Conservation (phyloP, 2,113 vertebrate species). For the Lutjanus erythropterus region DNA sequence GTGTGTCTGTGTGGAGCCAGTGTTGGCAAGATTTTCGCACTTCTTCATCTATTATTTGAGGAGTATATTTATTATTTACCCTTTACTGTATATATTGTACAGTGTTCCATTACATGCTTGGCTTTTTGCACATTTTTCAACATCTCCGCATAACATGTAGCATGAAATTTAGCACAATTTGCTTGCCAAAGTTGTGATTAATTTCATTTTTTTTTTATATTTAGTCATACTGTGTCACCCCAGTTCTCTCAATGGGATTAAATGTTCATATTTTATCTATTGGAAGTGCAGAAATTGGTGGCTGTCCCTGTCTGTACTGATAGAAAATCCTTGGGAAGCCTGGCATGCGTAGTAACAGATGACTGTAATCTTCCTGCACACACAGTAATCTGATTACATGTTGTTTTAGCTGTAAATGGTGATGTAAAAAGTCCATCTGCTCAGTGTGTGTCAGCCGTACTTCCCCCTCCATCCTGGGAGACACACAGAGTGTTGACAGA, state of each 20-base stretch:
- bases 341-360: background rate
- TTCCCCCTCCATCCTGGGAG: conserved; percentile 29
- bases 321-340: background rate
- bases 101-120: background rate
- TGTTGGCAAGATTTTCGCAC: conserved; percentile 15
- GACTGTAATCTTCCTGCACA: conserved; percentile 6
- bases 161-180: background rate
- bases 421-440: conserved; percentile 9
- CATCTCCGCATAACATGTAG: conserved; percentile 2
- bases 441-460: background rate
- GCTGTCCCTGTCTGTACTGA: background rate
- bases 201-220: too few species aligned
- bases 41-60: conserved; percentile 5
- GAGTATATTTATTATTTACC: conserved; percentile 39
- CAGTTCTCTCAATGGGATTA: too few species aligned
- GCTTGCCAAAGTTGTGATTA: background rate
- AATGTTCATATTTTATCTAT: too few species aligned
- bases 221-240: too few species aligned
- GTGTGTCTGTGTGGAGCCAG: background rate
- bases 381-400: conserved; percentile 34
- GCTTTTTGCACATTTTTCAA: background rate
- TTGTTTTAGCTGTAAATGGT: conserved; percentile 21
- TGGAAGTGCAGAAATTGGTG: background rate
- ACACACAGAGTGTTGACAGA: conserved; percentile 14
- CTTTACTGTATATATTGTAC: background rate